Conservation (phyloP, 92 coral and sea anemone species). For the Epizoanthus rinbou region DNA sequence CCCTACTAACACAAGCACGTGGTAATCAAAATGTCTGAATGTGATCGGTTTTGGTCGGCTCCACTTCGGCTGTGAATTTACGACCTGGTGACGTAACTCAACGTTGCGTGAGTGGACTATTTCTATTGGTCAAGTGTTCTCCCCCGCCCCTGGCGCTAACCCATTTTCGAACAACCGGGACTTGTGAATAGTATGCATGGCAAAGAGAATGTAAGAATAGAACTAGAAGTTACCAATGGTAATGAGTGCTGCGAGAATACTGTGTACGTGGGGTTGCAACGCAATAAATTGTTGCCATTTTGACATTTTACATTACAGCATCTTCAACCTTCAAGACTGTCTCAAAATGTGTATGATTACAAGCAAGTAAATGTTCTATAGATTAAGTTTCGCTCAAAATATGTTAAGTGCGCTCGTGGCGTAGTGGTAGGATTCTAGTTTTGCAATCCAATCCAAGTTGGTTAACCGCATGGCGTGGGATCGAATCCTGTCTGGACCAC, state of each 20-base stretch:
- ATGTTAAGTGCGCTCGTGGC: not conserved
- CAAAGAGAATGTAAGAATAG: no score
- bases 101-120: conserved; percentile 9
- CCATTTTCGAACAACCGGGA: no score
- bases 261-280: not conserved
- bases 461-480: conserved; percentile 9
- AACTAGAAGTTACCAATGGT: not conserved
- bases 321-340: no score
- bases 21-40: not conserved
- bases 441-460: conserved; percentile 4
- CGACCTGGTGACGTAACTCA: not conserved
- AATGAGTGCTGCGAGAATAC: not conserved
- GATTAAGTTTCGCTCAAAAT: not conserved
- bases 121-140: conserved; percentile 23
- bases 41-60: conserved; percentile 21
- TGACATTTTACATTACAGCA: not conserved
- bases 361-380: no score
- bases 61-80: conserved; percentile 3
- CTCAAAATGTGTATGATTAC: not conserved
- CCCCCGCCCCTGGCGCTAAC: conserved; percentile 15
- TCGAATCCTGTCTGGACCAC: no score
- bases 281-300: conserved; percentile 1
- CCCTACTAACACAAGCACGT: not conserved
- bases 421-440: no score
- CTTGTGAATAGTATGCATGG: no score